Conservation (phyloP, 2,113 vertebrate genomes). For the Machaerirhynchus nigripectus region DNA sequence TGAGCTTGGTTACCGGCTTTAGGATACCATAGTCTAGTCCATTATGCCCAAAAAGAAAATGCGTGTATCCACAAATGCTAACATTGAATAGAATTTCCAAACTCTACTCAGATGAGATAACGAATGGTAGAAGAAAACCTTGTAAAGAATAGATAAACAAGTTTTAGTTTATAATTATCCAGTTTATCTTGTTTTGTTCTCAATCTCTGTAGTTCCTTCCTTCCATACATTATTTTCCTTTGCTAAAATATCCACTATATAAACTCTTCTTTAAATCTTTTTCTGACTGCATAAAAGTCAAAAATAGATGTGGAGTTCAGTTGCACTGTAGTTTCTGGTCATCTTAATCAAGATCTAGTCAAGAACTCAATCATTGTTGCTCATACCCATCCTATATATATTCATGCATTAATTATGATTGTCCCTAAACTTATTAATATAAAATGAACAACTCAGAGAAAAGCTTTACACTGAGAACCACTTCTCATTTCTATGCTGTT, state of each 20-base stretch:
- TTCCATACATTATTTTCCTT: neutral
- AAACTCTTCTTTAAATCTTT: neutral
- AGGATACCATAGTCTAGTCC: neutral
- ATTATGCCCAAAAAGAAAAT: neutral
- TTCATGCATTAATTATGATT: neutral
- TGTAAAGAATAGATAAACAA: neutral
- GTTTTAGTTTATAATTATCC: neutral
- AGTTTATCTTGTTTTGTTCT: neutral
- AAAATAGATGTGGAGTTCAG: neutral
- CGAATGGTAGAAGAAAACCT: neutral
- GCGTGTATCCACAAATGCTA: neutral
- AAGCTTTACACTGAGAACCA: neutral
- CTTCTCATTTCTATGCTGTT: neutral
- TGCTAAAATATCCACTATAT: neutral
- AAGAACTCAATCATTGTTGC: neutral
- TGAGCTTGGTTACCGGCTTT: neutral
- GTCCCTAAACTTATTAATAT: neutral
- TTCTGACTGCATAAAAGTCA: neutral
- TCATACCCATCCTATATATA: neutral
- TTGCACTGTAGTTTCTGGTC: neutral
- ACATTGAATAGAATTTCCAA: neutral
- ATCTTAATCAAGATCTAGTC: neutral
- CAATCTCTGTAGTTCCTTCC: neutral
- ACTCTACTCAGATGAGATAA: neutral
- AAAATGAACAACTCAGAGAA: neutral